These are phyloP conservation scores for Arctia plantaginis DNA, from an alignment of 2,888 invertebrate species.

Conservation along the genomic window DNA sequence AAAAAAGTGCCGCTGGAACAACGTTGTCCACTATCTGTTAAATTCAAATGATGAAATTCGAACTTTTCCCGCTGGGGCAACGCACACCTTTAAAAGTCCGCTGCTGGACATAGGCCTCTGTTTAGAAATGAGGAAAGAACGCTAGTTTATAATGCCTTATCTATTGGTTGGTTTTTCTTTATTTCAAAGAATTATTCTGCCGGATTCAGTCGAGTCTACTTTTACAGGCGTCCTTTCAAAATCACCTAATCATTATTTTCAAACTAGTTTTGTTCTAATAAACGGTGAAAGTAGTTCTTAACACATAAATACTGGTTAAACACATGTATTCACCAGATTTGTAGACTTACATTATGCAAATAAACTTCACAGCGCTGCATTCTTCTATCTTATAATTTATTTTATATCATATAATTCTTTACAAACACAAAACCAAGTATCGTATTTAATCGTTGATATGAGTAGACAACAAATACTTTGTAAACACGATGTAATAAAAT, in stretches of 20 bases:
- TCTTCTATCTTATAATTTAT: not conserved
- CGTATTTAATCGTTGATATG: not conserved
- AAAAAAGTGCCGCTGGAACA: too few relatives aligned
- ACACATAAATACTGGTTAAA: not conserved
- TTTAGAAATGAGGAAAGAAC: too few relatives aligned
- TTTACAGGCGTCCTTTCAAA: not conserved
- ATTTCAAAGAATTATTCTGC: not conserved
- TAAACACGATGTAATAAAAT: slow-evolving; percentile 6
- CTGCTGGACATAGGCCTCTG: too few relatives aligned
- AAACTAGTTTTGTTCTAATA: not conserved
- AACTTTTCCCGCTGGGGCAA: too few relatives aligned
- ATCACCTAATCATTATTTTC: not conserved
- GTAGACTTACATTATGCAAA: not conserved
- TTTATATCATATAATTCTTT: not conserved
- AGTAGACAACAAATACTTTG: slow-evolving; percentile 10
- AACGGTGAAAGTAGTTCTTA: not conserved
- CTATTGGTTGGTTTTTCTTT: not conserved
- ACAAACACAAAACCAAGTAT: not conserved
- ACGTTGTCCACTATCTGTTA: too few relatives aligned
- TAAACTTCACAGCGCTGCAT: not conserved
- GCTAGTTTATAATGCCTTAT: not conserved
- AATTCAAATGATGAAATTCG: too few relatives aligned
- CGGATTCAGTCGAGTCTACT: not conserved
- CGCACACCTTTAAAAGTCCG: too few relatives aligned
- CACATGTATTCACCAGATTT: not conserved